Evolutionary conservation across 92 coral and sea anemone genomes (phyloP).

Genomic region (Micromussa lordhowensis): DNA sequence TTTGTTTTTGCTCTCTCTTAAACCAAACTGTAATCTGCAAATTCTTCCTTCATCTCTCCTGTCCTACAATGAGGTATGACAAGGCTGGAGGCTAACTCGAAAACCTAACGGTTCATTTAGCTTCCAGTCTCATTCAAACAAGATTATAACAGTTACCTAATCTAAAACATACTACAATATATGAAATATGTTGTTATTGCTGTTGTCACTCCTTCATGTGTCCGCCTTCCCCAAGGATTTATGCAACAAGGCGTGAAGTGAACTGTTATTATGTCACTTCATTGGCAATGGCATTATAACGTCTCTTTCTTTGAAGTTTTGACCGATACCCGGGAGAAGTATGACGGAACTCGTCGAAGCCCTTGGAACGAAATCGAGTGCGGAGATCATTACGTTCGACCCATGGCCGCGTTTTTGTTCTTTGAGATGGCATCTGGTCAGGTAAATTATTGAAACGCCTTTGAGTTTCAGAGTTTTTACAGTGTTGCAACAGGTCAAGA

Average conservation of each 20-base stretch:
- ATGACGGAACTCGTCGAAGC: slow-evolving; percentile 96
- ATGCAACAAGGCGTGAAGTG: neutral
- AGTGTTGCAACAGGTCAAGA: too few species aligned
- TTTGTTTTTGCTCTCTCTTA: too few species aligned
- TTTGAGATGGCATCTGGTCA: slow-evolving; percentile 89
- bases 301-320: slow-evolving; percentile 60
- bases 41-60: too few species aligned
- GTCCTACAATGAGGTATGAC: too few species aligned
- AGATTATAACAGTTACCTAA: too few species aligned
- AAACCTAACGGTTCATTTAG: too few species aligned
- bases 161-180: too few species aligned
- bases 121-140: too few species aligned
- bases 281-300: neutral
- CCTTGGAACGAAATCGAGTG: slow-evolving; percentile 98
- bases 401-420: slow-evolving; percentile 85
- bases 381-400: slow-evolving; percentile 90
- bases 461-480: too few species aligned
- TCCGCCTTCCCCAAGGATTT: neutral
- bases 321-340: slow-evolving; percentile 80
- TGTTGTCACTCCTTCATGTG: neutral
- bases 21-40: too few species aligned
- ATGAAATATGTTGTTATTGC: too few species aligned
- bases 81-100: too few species aligned
- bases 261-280: neutral
- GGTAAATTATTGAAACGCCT: slow-evolving; percentile 41